Conservation (phyloP, 2,888 invertebrate species). For the Onthophagus sagittarius region DNA sequence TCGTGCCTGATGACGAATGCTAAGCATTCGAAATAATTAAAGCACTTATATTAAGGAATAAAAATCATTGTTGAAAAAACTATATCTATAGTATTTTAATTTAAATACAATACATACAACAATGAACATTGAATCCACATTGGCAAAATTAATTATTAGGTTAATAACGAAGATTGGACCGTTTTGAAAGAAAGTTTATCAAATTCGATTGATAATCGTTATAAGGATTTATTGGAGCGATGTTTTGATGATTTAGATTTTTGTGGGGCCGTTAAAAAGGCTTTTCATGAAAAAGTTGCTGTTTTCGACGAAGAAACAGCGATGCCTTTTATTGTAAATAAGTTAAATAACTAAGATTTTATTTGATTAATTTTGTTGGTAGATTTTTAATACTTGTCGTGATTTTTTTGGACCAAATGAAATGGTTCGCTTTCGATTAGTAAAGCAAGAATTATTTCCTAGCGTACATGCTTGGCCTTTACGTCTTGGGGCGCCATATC, state of each 20-base stretch:
- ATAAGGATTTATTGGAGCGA: slow-evolving; percentile 11
- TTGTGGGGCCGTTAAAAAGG: slow-evolving; percentile 14
- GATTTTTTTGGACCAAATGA: slow-evolving; percentile 6
- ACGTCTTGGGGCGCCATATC: slow-evolving; percentile 17
- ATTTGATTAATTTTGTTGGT: too few relatives aligned
- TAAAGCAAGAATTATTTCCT: slow-evolving; percentile 16
- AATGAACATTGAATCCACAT: too few relatives aligned
- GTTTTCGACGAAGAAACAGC: slow-evolving; percentile 21
- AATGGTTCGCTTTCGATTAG: slow-evolving; percentile 14
- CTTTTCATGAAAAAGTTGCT: slow-evolving; percentile 1
- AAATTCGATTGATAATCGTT: slow-evolving; percentile 12
- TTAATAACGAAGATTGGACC: slow-evolving; percentile 20
- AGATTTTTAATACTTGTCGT: slow-evolving; percentile 15
- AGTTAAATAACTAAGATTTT: too few relatives aligned
- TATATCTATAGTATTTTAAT: too few relatives aligned
- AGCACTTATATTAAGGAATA: too few relatives aligned
- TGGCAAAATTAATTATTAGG: too few relatives aligned
- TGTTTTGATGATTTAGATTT: slow-evolving; percentile 16
- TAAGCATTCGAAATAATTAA: too few relatives aligned
- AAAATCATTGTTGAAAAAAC: too few relatives aligned
- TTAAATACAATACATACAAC: too few relatives aligned
- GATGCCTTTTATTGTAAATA: slow-evolving; percentile 16
- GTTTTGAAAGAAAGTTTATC: slow-evolving; percentile 16
- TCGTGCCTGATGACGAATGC: too few relatives aligned
- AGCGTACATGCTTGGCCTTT: slow-evolving; percentile 20